Evolutionary conservation across 2,113 vertebrate genomes (phyloP).

Genomic region (Hippolais icterina): DNA sequence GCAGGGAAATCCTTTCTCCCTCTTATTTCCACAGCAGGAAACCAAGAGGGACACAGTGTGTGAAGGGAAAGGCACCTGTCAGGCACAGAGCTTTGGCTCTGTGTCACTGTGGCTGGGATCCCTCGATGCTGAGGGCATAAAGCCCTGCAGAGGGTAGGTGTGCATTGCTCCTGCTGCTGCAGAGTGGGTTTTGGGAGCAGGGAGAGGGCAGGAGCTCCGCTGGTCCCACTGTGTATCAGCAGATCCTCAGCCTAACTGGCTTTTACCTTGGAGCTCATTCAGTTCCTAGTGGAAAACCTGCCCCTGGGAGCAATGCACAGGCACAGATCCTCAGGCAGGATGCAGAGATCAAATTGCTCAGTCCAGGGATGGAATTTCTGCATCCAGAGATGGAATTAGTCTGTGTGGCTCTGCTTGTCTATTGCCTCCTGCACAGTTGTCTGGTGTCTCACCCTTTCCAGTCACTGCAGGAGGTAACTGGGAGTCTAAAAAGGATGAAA

Average conservation of each 20-base stretch:
- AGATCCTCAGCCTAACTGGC: neutral
- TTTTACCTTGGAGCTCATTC: neutral
- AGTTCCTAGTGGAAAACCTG: neutral
- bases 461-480: neutral
- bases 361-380: neutral
- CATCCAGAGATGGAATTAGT: neutral
- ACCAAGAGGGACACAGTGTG: rapidly evolving
- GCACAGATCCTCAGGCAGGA: neutral
- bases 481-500: neutral
- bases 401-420: neutral
- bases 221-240: neutral
- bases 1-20: neutral
- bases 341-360: neutral
- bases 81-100: neutral
- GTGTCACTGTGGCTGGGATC: neutral
- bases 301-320: neutral
- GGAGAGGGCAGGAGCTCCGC: neutral
- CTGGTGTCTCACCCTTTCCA: neutral
- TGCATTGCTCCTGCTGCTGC: rapidly evolving
- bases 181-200: rapidly evolving
- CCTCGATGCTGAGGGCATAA: rapidly evolving
- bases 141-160: neutral
- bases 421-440: neutral
- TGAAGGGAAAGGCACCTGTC: neutral
- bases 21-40: neutral